phyloP scores from a whole-genome alignment of 1,140 invertebrate genomes.

The Vanessa tameamea region DNA sequence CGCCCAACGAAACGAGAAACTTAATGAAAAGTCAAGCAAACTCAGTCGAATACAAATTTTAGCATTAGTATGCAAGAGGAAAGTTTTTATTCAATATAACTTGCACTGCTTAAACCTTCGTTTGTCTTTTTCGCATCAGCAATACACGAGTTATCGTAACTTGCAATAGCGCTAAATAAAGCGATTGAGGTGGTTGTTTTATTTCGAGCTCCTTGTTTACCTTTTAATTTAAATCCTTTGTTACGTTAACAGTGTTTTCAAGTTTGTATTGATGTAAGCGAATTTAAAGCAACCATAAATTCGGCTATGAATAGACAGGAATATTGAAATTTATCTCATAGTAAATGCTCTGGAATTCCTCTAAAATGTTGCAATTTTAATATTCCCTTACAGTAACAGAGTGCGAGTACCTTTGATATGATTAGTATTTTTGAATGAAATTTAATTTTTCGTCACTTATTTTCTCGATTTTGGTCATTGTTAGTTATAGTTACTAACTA shows the following conservation, averaged over 20 bases:
- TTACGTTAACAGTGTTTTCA: slow-evolving; percentile 31
- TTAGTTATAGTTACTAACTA: slow-evolving; percentile 28
- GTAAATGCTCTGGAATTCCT: neutral
- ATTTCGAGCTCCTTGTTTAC: slow-evolving; percentile 43
- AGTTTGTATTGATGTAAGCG: slow-evolving; percentile 33
- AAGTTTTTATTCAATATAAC: slow-evolving; percentile 78
- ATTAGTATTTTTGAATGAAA: neutral
- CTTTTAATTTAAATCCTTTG: slow-evolving; percentile 48
- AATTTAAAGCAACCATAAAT: slow-evolving; percentile 18
- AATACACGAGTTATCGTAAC: slow-evolving; percentile 57
- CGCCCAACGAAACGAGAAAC: slow-evolving; percentile 65
- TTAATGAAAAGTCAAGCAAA: slow-evolving; percentile 78
- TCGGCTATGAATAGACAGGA: neutral
- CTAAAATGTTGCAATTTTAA: neutral
- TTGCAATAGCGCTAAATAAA: slow-evolving; percentile 47
- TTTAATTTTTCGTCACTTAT: no score
- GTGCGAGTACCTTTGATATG: neutral
- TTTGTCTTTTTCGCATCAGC: slow-evolving; percentile 70
- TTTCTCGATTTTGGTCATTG: no score
- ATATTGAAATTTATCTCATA: neutral
- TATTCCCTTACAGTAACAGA: neutral
- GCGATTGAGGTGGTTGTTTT: slow-evolving; percentile 38
- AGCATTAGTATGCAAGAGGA: slow-evolving; percentile 77
- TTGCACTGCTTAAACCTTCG: slow-evolving; percentile 69
- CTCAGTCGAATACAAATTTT: slow-evolving; percentile 76